Percentiles rank a stretch among this genome's conserved stretches.
These are phyloP conservation scores for Tricholaema leucomelas DNA, from an alignment of 2,113 vertebrate genomes.

Conservation along the genomic window DNA sequence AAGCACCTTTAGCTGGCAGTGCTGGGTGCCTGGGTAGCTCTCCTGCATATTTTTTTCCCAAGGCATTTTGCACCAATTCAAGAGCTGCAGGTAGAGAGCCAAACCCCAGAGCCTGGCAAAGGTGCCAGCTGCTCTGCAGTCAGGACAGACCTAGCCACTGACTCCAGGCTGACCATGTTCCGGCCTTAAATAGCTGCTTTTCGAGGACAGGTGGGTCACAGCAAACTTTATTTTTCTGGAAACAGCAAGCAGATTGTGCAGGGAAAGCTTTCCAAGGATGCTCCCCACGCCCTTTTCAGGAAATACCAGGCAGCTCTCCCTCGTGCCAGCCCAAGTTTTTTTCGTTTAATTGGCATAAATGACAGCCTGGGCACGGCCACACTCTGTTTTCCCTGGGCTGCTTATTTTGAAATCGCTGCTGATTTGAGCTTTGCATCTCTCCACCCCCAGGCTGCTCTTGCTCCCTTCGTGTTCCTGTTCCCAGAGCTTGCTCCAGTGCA, in stretches of 20 bases:
- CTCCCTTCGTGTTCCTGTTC: not conserved
- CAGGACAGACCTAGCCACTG: slow-evolving; percentile 1
- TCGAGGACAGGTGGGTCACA: slow-evolving; percentile 65
- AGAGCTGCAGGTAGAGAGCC: slow-evolving; percentile 53
- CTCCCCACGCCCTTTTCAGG: slow-evolving; percentile 65
- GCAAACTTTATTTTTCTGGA: slow-evolving; percentile 49
- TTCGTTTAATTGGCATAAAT: slow-evolving; percentile 56
- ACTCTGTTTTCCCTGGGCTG: not conserved
- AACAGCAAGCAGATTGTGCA: slow-evolving; percentile 67
- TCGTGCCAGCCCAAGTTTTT: slow-evolving; percentile 46
- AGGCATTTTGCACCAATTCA: slow-evolving; percentile 43
- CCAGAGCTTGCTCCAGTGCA: not conserved
- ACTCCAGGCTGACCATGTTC: not conserved
- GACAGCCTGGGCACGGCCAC: not conserved
- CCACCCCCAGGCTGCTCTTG: not conserved
- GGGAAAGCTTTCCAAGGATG: slow-evolving; percentile 71
- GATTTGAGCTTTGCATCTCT: slow-evolving; percentile 39
- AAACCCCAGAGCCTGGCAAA: slow-evolving; percentile 48
- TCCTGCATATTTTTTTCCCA: not conserved
- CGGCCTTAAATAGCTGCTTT: slow-evolving; percentile 59
- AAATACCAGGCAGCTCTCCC: slow-evolving; percentile 65
- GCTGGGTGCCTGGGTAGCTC: not conserved
- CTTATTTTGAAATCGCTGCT: not conserved
- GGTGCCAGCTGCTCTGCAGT: slow-evolving; percentile 40
- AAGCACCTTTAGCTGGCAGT: not conserved